Evolutionary conservation across 2,797 vertebrate genomes (phyloP).

Genomic region (Hyperoplus immaculatus): DNA sequence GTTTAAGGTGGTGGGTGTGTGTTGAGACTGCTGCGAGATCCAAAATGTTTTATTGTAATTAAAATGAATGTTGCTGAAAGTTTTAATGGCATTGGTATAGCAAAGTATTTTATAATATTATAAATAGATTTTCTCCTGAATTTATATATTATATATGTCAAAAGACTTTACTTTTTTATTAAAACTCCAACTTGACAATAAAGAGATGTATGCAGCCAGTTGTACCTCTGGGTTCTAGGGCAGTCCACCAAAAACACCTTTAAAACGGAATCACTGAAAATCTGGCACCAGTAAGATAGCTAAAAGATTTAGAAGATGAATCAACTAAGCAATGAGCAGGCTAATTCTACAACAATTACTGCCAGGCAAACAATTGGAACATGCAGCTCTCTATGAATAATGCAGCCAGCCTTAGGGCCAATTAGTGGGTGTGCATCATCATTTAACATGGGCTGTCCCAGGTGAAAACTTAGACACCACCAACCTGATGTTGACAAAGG

Average conservation of each 20-base stretch:
- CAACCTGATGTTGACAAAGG: conserved; percentile 32
- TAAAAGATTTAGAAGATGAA: conserved; percentile 44
- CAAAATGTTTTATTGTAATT: conserved; percentile 6
- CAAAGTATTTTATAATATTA: conserved; percentile 3
- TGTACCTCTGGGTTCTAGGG: neutral
- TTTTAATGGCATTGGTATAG: conserved; percentile 7
- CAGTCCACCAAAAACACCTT: neutral
- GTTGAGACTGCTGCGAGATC: conserved; percentile 2
- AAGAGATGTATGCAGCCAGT: neutral
- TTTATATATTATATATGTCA: neutral
- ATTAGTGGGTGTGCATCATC: conserved; percentile 57
- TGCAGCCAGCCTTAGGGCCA: conserved; percentile 49
- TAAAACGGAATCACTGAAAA: conserved; percentile 21
- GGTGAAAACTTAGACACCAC: conserved; percentile 43
- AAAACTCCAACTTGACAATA: neutral
- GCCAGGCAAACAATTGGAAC: conserved; percentile 66
- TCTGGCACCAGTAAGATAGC: conserved; percentile 15
- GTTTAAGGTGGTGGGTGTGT: neutral
- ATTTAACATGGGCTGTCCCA: conserved; percentile 49
- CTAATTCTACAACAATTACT: conserved; percentile 72
- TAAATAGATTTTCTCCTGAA: neutral
- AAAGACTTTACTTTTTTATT: neutral
- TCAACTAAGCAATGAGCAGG: conserved; percentile 58
- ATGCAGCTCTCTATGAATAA: conserved; percentile 66
- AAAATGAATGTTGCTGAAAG: neutral